Evolutionary conservation across 2,888 invertebrate genomes (phyloP).

Genomic region (Megamerina dolium): DNA sequence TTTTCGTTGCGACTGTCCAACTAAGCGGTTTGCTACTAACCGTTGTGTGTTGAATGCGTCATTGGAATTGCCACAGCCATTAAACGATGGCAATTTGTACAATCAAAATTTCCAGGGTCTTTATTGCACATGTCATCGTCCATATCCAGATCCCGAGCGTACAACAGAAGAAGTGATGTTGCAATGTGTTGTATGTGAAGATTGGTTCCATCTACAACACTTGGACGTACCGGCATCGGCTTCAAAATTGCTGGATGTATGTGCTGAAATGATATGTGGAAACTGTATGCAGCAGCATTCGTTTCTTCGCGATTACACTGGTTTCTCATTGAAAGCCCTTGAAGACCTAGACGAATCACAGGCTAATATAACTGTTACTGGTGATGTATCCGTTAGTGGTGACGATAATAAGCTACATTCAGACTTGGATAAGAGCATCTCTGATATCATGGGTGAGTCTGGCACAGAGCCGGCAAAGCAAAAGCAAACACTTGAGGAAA

Average conservation of each 20-base stretch:
- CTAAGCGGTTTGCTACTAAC: slow-evolving; percentile 47
- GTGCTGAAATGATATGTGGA: slow-evolving; percentile 78
- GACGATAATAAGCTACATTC: slow-evolving; percentile 34
- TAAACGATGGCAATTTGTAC: slow-evolving; percentile 70
- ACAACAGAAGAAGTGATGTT: slow-evolving; percentile 85
- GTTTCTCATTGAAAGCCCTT: slow-evolving; percentile 39
- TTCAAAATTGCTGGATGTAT: slow-evolving; percentile 55
- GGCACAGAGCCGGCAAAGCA: not conserved
- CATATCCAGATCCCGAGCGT: slow-evolving; percentile 90
- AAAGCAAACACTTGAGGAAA: not conserved
- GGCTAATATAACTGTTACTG: slow-evolving; percentile 24
- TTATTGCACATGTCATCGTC: slow-evolving; percentile 86
- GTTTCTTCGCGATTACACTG: slow-evolving; percentile 68
- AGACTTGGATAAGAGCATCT: slow-evolving; percentile 38
- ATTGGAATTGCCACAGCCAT: slow-evolving; percentile 36
- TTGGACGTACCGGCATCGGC: slow-evolving; percentile 49
- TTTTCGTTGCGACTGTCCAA: slow-evolving; percentile 87
- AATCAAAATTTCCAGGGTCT: slow-evolving; percentile 92
- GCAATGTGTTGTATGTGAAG: slow-evolving; percentile 94
- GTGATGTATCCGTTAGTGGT: slow-evolving; percentile 29
- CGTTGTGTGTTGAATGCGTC: slow-evolving; percentile 36
- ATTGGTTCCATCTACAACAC: slow-evolving; percentile 90
- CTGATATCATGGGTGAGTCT: slow-evolving; percentile 36
- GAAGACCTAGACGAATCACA: slow-evolving; percentile 24
- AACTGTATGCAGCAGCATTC: slow-evolving; percentile 68